Conservation (phyloP, 2,797 vertebrate genomes). For the Meriones psammophilus region DNA sequence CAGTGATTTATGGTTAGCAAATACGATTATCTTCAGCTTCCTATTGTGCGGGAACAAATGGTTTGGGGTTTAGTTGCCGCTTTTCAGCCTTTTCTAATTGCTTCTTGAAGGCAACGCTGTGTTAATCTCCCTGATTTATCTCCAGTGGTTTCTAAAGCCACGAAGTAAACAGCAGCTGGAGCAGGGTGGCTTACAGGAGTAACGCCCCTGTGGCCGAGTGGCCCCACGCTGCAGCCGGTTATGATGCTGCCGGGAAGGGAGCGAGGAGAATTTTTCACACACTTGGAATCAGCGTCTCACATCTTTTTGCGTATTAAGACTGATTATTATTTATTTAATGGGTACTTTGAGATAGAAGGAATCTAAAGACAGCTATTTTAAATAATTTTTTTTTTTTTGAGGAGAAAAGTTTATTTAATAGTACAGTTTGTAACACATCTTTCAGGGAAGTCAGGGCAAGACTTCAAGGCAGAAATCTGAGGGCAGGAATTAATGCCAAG, state of each 20-base stretch:
- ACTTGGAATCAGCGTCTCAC: slow-evolving; percentile 6
- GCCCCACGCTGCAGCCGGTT: not conserved
- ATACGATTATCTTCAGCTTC: slow-evolving; percentile 76
- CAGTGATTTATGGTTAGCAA: slow-evolving; percentile 70
- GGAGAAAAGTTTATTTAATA: no score
- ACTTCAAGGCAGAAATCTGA: no score
- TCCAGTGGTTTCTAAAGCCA: slow-evolving; percentile 58
- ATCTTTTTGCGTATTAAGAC: slow-evolving; percentile 6
- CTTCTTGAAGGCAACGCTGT: slow-evolving; percentile 66
- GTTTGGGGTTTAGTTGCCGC: slow-evolving; percentile 73
- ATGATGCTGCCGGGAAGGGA: not conserved
- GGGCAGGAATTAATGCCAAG: no score
- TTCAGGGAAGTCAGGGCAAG: no score
- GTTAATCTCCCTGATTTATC: slow-evolving; percentile 56
- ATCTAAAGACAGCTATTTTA: slow-evolving; percentile 29
- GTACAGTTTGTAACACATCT: no score
- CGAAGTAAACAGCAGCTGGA: not conserved
- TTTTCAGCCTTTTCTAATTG: slow-evolving; percentile 71
- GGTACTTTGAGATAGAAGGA: slow-evolving; percentile 42
- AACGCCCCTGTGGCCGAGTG: not conserved
- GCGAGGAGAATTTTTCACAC: not conserved
- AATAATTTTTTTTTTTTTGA: not conserved
- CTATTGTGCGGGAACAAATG: slow-evolving; percentile 59
- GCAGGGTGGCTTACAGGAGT: slow-evolving; percentile 41
- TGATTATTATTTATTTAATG: slow-evolving; percentile 67